A percentile compares a stretch with the other conserved stretches of the same genome.
Conservation (phyloP, 2,797 vertebrate genomes). For the Tamandua tetradactyla region DNA sequence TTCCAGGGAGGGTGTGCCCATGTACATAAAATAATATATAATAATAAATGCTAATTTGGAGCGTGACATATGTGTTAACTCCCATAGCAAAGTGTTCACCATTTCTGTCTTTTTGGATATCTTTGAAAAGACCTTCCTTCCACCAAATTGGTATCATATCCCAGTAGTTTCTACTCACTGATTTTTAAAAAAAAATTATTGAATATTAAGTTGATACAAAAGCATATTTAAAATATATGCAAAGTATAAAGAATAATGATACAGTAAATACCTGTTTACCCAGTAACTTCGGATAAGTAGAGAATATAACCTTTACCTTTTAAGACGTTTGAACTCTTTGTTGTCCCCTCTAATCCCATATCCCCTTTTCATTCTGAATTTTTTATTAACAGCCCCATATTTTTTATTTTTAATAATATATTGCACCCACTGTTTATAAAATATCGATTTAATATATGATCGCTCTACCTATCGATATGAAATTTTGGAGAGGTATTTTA, state of each 20-base stretch:
- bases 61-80: not conserved
- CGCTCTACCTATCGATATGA: too few species aligned
- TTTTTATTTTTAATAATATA: not conserved
- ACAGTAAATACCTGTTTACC: not conserved
- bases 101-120: not conserved
- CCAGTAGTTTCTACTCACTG: not conserved
- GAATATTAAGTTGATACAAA: not conserved
- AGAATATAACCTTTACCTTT: not conserved
- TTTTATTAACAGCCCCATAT: not conserved
- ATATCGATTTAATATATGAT: too few species aligned
- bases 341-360: too few species aligned
- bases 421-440: too few species aligned
- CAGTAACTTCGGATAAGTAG: not conserved
- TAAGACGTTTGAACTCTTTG: not conserved
- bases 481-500: too few species aligned
- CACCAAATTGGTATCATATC: not conserved
- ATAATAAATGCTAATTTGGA: not conserved
- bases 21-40: not conserved
- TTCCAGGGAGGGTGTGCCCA: not conserved
- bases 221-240: not conserved
- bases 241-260: not conserved
- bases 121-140: not conserved
- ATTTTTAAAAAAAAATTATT: not conserved
- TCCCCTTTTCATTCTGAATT: not conserved
- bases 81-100: not conserved